Percentiles rank a stretch among this genome's conserved stretches.
These are phyloP conservation scores for Uromys caudimaculatus DNA, from an alignment of 2,797 vertebrate genomes.

Conservation along the genomic window DNA sequence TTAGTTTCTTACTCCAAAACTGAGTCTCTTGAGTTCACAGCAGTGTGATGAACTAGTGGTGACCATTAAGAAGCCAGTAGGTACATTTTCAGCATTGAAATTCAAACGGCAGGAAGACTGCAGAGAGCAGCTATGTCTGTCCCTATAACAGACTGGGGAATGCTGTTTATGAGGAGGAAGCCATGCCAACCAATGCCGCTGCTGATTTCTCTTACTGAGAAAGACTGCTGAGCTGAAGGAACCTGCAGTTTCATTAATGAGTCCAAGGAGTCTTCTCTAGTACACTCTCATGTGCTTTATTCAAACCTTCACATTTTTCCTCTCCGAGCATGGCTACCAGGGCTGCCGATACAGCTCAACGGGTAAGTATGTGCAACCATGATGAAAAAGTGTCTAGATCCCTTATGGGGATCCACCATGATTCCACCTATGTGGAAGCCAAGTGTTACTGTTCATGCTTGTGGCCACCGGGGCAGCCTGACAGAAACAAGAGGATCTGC, in stretches of 20 bases:
- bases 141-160: background rate
- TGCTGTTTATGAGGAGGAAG: constrained; percentile 46
- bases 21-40: constrained; percentile 41
- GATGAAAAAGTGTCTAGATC: background rate
- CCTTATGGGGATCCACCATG: no score
- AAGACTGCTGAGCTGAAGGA: background rate
- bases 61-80: background rate
- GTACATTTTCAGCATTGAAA: constrained; percentile 46
- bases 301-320: background rate
- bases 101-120: constrained; percentile 48
- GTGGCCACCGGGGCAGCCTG: background rate
- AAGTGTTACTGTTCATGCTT: background rate
- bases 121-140: background rate
- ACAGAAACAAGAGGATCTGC: background rate
- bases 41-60: background rate
- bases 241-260: background rate
- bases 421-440: background rate
- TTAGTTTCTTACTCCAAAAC: constrained; percentile 2
- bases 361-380: background rate
- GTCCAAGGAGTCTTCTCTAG: background rate
- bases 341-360: no score
- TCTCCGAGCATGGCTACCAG: background rate
- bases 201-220: background rate
- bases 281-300: background rate
- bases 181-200: background rate